A percentile compares a stretch with the other conserved stretches of the same genome.
Evolutionary conservation across 2,113 vertebrate species (phyloP).

Genomic region (Boulengeromyrus knoepffleri): DNA sequence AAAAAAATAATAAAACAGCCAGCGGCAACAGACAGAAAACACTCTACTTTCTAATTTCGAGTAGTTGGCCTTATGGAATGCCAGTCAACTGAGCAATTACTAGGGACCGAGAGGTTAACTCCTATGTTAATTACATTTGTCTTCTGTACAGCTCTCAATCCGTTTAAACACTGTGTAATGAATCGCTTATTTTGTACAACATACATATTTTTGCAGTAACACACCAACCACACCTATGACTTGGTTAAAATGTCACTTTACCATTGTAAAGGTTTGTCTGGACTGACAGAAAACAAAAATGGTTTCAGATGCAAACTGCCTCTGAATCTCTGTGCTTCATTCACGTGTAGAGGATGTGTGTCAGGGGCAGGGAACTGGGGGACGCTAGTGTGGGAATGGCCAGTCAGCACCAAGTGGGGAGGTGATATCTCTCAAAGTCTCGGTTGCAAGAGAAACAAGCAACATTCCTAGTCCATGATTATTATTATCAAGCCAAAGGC

Average conservation of each 20-base stretch:
- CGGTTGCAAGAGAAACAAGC: not conserved
- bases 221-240: not conserved
- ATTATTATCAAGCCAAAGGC: not conserved
- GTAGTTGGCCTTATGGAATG: not conserved
- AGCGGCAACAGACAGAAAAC: not conserved
- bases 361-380: not conserved
- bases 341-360: not conserved
- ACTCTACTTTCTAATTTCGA: not conserved
- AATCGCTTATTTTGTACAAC: not conserved
- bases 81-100: not conserved
- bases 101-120: not conserved
- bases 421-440: not conserved
- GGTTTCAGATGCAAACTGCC: not conserved
- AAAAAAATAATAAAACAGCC: not conserved
- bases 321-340: not conserved
- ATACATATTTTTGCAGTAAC: not conserved
- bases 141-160: not conserved
- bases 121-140: not conserved
- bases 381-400: not conserved
- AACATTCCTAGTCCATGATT: not conserved
- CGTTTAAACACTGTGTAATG: not conserved
- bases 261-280: not conserved
- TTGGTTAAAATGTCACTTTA: not conserved
- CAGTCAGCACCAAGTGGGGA: not conserved
- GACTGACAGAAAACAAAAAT: not conserved